A percentile compares a stretch with the other conserved stretches of the same genome.
Evolutionary conservation across 2,113 vertebrate genomes (phyloP).

Genomic region (Pseudopodoces humilis): DNA sequence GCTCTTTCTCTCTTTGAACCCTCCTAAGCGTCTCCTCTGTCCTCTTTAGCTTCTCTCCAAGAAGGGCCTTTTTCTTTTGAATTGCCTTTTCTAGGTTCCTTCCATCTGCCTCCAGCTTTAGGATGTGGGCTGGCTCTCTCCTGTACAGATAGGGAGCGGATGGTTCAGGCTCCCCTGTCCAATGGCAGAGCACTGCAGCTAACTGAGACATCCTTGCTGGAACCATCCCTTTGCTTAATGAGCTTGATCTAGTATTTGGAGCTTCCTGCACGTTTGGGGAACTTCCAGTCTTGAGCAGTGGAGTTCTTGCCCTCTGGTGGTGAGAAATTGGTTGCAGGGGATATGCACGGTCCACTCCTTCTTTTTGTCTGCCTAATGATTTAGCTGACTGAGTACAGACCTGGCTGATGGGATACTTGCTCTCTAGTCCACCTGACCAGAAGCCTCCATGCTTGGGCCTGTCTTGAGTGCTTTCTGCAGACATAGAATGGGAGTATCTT

Average conservation of each 20-base stretch:
- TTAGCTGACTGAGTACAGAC: constrained; percentile 16
- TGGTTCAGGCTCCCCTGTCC: not conserved
- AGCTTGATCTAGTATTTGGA: not conserved
- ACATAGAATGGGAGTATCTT: not conserved
- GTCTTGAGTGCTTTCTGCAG: not conserved
- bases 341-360: constrained; percentile 73
- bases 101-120: constrained; percentile 66
- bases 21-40: constrained; percentile 73
- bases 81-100: constrained; percentile 72
- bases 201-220: not conserved
- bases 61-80: constrained; percentile 72
- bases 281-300: not conserved
- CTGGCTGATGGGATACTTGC: not conserved
- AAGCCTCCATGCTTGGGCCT: not conserved
- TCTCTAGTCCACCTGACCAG: constrained; percentile 11
- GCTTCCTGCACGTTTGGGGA: not conserved
- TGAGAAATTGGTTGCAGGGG: constrained; percentile 79
- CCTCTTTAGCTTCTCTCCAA: constrained; percentile 80
- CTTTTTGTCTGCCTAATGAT: constrained; percentile 25
- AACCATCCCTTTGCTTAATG: not conserved
- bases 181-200: not conserved
- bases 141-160: not conserved
- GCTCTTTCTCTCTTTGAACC: constrained; percentile 68
- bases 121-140: constrained; percentile 34
- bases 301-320: constrained; percentile 32